phyloP scores from a whole-genome alignment of 2,113 vertebrate genomes.

The Plecturocebus donacophilus region DNA sequence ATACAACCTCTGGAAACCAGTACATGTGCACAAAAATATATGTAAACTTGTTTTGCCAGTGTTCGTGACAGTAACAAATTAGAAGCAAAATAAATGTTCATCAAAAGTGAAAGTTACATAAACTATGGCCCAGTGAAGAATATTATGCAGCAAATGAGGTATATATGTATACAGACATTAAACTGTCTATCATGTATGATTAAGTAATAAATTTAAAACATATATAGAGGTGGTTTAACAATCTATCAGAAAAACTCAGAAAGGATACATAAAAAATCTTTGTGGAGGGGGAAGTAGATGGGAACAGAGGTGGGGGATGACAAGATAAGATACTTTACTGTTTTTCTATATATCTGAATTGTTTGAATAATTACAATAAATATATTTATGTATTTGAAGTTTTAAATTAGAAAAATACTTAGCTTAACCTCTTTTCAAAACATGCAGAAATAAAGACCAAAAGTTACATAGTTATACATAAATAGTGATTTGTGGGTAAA shows the following conservation, averaged over 20 bases:
- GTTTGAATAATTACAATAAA: constrained; percentile 13
- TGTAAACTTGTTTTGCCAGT: background rate
- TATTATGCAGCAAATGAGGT: background rate
- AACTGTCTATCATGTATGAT: background rate
- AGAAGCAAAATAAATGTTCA: background rate
- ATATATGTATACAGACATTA: background rate
- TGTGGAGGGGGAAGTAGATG: background rate
- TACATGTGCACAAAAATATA: background rate
- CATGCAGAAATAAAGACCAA: constrained; percentile 15
- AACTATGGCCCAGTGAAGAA: background rate
- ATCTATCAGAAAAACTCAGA: background rate
- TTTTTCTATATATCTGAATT: background rate
- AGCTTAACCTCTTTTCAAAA: background rate
- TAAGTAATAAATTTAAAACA: background rate
- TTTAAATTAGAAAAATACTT: constrained; percentile 39
- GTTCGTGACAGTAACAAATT: background rate
- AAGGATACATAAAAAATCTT: background rate
- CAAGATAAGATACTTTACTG: background rate
- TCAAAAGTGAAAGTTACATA: background rate
- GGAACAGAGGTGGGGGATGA: background rate
- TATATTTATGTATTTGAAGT: background rate
- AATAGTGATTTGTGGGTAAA: background rate
- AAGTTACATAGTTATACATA: background rate
- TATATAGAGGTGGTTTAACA: background rate
- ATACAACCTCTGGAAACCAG: background rate